Base-by-base conservation (phyloP, 2,797 vertebrate genomes). In the Knipowitschia caucasica region DNA sequence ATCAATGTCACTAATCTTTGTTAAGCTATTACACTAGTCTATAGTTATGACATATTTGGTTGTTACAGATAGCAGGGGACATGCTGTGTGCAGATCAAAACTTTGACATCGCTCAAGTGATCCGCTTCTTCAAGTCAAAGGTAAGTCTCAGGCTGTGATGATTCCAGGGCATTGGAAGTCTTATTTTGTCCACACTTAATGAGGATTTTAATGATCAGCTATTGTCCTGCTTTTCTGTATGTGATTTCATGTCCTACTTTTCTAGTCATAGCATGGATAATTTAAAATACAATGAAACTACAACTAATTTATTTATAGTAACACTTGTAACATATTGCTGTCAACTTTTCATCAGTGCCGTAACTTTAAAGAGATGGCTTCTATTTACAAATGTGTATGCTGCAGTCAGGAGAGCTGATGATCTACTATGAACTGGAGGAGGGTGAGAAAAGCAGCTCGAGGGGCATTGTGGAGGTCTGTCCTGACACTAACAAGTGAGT, bases 41-140 rank as follows among this genome's bases (percentile, higher is more conserved):
- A n/a, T n/a, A n/a, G 9, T 12, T 23, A 2, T n/a, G 12, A 14
- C 33, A 36, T 7, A 7, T 36, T 43, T 25, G 40, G 23, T 25
- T 31, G 27, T 47, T 47, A 4, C 70, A 93, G 92, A 88, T 93
- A 36, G 92, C 92, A 21, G 92, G 91, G 34, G 92, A 93, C 78
- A 93, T 93, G 92, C 85, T 93, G 29, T 93, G 91, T 77, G 84
- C 89, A 0, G 92, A 93, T 79, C 91, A 91, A 52, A 92, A 92
- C 70, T 92, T 93, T 78, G 90, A 93, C 59, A 88, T 93, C 5
- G 87, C 80, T 35, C 92, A 93, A 66, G 92, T 92, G 11, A 79
- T 91, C 29, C 85, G 90, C 38, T 93, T 93, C 84, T 93, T 92
- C 79, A 87, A 73, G 55, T 91, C 90, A 24, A 89, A 91, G 88